Base-by-base conservation (phyloP, 2,888 invertebrate species). In the Pachymerium ferrugineum region DNA sequence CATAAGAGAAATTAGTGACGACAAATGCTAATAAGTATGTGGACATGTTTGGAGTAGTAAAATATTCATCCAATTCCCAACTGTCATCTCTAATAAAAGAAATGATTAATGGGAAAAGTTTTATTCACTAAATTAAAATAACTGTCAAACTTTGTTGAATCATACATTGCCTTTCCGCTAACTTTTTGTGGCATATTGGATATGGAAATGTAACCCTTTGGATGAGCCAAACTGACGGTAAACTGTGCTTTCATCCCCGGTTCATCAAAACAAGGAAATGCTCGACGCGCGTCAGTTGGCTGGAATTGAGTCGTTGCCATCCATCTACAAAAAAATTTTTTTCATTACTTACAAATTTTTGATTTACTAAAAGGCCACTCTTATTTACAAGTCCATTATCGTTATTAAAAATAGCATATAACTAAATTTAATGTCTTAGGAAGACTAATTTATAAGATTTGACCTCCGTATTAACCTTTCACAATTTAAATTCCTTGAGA, bases 231-330 rank as follows among this genome's bases (percentile, higher is more conserved):
- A 12, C 79, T 81, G 5, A 82, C 77, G 3, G 80, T 80, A 76
- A 80, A 83, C 22, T 79, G 77, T 3, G 83, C 80, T 75, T 83
- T 83, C 54, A 82, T 79, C 72, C 80, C 79, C 1, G 83, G 83
- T 76, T 83, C 83, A 75, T 83, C 83, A 75, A 83, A 82, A 76
- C 82, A 82, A 0, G 83, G 83, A 75, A 83, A 83, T 0, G 83
- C 83, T 76, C 80, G 79, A 10, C 83, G 76, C 3, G 83, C 82
- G 75, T 80, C 80, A 0, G 81, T 80, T 4, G 83, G 83, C 73
- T 83, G 81, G 76, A 83, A 83, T 77, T 83, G 81, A 8, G 82
- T 80, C 0, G 82, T 79, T 1, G 81, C 81, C 68, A 83, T 16
- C 77, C 77, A 77, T 42, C 77, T 77, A 38, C 33, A 19, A 72